A percentile compares a stretch with the other conserved stretches of the same genome.
Conservation (phyloP, 2,888 invertebrate species). For the Synanthedon tipuliformis region DNA sequence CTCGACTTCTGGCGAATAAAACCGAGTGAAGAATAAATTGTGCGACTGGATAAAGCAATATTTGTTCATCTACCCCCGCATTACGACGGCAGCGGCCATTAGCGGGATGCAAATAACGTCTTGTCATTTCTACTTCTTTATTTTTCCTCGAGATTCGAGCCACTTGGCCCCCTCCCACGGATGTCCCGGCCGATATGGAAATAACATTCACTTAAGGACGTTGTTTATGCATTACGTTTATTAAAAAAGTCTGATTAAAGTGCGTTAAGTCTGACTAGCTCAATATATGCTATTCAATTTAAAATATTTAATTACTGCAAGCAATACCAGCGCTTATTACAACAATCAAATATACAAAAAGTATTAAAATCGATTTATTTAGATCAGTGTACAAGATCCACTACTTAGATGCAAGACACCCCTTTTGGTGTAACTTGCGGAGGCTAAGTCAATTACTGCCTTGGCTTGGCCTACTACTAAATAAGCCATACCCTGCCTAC, state of each 20-base stretch:
- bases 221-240: slow-evolving; percentile 1
- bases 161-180: slow-evolving; percentile 35
- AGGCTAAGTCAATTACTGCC: too few species aligned
- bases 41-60: slow-evolving; percentile 67
- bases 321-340: too few species aligned
- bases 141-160: slow-evolving; percentile 48
- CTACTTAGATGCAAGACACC: too few species aligned
- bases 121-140: slow-evolving; percentile 69
- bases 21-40: slow-evolving; percentile 65
- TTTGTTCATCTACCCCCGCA: slow-evolving; percentile 69
- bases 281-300: neutral
- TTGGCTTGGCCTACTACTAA: too few species aligned
- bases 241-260: neutral
- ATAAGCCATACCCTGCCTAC: too few species aligned
- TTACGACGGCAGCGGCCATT: slow-evolving; percentile 62
- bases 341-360: too few species aligned
- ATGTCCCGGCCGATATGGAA: slow-evolving; percentile 26
- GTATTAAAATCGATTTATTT: too few species aligned
- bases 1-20: slow-evolving; percentile 56
- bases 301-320: neutral
- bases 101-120: slow-evolving; percentile 69
- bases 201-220: slow-evolving; percentile 19
- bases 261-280: neutral
- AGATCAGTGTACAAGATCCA: too few species aligned
- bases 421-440: too few species aligned